Evolutionary conservation across 2,888 invertebrate genomes (phyloP), one percentile per base, ranked within the genome.

Genomic region (Cryptus armator): DNA sequence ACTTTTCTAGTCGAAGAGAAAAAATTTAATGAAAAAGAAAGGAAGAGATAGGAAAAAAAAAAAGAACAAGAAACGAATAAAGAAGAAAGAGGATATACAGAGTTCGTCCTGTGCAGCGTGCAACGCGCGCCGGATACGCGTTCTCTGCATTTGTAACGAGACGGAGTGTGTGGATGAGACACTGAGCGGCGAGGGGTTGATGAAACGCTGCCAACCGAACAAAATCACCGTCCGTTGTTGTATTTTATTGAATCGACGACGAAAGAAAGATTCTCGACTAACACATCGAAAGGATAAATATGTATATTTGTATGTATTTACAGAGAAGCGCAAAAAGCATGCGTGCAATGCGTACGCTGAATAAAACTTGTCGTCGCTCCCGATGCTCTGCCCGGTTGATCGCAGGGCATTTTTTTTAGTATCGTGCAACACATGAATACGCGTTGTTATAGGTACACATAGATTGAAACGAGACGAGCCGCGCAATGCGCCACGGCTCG

Each of bases 121-220:
- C 43, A 72, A 80, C 86, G 84, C 82, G 80, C 88, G 91, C 92
- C 93, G 93, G 93, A 93, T 92, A 92, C 91, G 91, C 92, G 92
- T 88, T 89, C 88, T 84, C 89, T 92, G 93, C 92, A 93, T 93
- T 90, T 91, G 90, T 91, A 93, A 92, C 92, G 92, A 92, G 90
- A 68, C 32, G 10, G 44, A 70, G 70, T 37, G 64, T 43, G 71
- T 46, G 90, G 88, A 84, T 87, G 89, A 84, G 84, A 72, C 64
- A 80, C 56, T 12, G 37, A 51, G 44, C 37, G 44, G 19, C n/a
- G 43, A 51, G 51, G 79, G 44, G 68, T 70, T 68, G 74, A 37
- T 12, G 67, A 62, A 62, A 4, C 12, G 48, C 68, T 67, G 72
- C 59, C 68, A 78, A 72, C 64, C 72, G 72, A 71, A 67, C 64